Percentiles rank a stretch among this genome's conserved stretches.
phyloP scores from a whole-genome alignment of 2,113 vertebrate species.

The Pterophyllum scalare region DNA sequence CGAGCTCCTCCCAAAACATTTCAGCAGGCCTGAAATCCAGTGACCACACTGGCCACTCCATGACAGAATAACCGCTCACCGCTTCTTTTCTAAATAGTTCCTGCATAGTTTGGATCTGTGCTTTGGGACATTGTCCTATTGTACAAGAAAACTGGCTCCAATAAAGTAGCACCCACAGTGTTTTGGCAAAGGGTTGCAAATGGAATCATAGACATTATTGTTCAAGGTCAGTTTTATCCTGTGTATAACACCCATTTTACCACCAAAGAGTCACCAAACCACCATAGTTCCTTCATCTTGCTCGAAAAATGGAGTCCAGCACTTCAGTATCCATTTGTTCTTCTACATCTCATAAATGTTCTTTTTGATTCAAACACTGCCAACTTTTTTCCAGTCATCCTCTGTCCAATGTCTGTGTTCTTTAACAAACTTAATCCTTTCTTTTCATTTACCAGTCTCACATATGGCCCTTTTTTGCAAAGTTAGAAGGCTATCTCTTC shows the following conservation, averaged over 20 bases:
- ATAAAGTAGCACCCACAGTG: not conserved
- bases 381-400: not conserved
- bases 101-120: not conserved
- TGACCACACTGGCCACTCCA: not conserved
- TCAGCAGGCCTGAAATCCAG: not conserved
- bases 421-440: not conserved
- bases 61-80: not conserved
- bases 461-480: not conserved
- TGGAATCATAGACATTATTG: not conserved
- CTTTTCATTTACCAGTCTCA: no score
- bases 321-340: not conserved
- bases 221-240: conserved; percentile 4
- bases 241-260: not conserved
- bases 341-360: not conserved
- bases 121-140: not conserved
- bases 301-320: not conserved
- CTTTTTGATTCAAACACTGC: not conserved
- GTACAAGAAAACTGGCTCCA: not conserved
- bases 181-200: conserved; percentile 1
- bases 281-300: not conserved
- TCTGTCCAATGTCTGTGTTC: not conserved
- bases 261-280: not conserved
- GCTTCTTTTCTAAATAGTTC: not conserved
- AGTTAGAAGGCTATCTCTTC: not conserved
- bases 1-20: not conserved